Evolutionary conservation across 2,797 vertebrate species (phyloP).

Genomic region (Miichthys miiuy): DNA sequence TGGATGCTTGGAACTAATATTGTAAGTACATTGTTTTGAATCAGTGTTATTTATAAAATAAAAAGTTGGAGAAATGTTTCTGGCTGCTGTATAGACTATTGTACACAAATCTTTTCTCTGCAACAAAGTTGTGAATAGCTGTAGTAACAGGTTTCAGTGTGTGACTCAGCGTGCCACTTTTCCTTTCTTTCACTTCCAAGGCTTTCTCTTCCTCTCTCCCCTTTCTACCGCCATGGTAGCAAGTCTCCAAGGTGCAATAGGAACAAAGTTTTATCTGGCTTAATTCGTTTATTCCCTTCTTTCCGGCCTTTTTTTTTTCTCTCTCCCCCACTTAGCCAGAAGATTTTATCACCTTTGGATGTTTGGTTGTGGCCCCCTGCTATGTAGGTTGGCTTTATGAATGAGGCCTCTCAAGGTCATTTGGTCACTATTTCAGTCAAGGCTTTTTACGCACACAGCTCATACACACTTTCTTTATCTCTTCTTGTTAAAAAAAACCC

Average conservation of each 20-base stretch:
- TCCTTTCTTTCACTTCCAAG: constrained; percentile 36
- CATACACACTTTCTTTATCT: constrained; percentile 70
- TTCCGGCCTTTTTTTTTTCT: constrained; percentile 27
- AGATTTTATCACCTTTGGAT: constrained; percentile 74
- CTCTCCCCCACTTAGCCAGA: constrained; percentile 24
- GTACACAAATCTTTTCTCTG: constrained; percentile 13
- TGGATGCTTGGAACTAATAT: constrained; percentile 24
- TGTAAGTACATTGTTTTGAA: constrained; percentile 24
- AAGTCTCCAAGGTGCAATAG: constrained; percentile 72
- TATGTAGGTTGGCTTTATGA: constrained; percentile 63
- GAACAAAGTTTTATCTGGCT: constrained; percentile 76
- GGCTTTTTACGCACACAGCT: constrained; percentile 49
- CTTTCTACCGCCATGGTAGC: constrained; percentile 45
- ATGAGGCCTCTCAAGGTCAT: constrained; percentile 75
- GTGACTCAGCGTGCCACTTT: constrained; percentile 39
- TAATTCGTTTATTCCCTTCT: constrained; percentile 81
- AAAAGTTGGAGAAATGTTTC: constrained; percentile 16
- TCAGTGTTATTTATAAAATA: constrained; percentile 11
- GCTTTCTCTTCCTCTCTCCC: constrained; percentile 29
- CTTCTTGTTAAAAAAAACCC: constrained; percentile 7
- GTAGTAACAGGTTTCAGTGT: constrained; percentile 25
- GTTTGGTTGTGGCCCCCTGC: constrained; percentile 52
- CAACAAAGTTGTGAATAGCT: constrained; percentile 20
- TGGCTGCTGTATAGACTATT: constrained; percentile 3
- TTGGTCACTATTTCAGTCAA: constrained; percentile 58